Base-by-base conservation (phyloP, 2,888 invertebrate species). In the Tiphia femorata region DNA sequence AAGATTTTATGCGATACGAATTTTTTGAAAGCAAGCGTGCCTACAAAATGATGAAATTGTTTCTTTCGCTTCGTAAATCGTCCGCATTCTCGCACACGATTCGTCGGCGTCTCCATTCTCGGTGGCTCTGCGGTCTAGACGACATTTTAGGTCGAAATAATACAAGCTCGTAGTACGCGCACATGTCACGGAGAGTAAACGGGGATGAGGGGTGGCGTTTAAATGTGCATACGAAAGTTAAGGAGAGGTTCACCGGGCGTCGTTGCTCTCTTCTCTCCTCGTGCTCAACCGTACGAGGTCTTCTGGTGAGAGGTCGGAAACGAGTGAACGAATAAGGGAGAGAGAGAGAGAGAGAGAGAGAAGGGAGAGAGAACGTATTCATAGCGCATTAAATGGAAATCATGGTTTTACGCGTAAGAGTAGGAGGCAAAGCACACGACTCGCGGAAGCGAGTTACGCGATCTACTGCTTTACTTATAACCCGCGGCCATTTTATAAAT, bases 311-410 rank as follows among this genome's bases (percentile, higher is more conserved):
- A n/a, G 7, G 16, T n/a, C 16, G 16, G 21, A 16, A 46, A 30
- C 20, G 23, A 19, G 25, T 12, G 25, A 6, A 16, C 27, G 37
- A n/a, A 5, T 4, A 5, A 30, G 30, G 14, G 30, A 10, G 30
- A 30, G 5, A n/a, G n/a, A n/a, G n/a, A 3, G n/a, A n/a, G n/a
- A n/a, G n/a, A n/a, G n/a, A n/a, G n/a, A n/a, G n/a, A n/a, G n/a
- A n/a, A n/a, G n/a, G n/a, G 27, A 4, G 33, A 27, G 27, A 43
- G 27, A 19, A 20, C n/a, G 59, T 74, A 76, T 77, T 76, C 75
- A 73, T 72, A 63, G 64, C 41, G 56, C 62, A 74, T 74, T 71
- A 74, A 75, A 76, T 74, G 77, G 68, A 75, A 77, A 77, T 76
- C 67, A 70, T 69, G 70, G 65, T 67, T 73, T 71, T 67, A 66